Conservation (phyloP, 1,140 invertebrate genomes). For the Sarcophaga peregrina region DNA sequence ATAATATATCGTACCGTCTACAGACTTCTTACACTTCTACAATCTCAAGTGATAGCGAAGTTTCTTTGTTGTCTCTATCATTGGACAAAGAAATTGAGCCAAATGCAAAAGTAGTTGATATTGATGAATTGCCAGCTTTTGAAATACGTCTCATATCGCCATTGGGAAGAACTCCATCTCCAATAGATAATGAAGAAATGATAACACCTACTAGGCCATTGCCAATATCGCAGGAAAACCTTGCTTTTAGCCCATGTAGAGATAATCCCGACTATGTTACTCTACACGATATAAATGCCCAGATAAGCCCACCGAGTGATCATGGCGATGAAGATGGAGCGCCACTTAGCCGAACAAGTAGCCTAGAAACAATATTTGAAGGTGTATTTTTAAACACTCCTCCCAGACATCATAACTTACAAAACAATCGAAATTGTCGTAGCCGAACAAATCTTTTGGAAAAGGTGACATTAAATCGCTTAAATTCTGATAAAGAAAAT, state of each 20-base stretch:
- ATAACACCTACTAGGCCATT: constrained; percentile 45
- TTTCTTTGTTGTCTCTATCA: constrained; percentile 52
- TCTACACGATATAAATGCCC: constrained; percentile 61
- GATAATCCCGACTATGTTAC: constrained; percentile 60
- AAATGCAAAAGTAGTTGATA: constrained; percentile 41
- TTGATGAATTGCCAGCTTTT: constrained; percentile 60
- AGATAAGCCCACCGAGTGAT: constrained; percentile 61
- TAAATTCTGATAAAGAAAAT: constrained; percentile 40
- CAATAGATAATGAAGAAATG: constrained; percentile 52
- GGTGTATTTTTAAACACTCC: constrained; percentile 62
- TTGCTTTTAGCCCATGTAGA: constrained; percentile 30
- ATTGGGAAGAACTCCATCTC: constrained; percentile 59
- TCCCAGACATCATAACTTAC: constrained; percentile 42
- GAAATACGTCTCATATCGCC: constrained; percentile 60
- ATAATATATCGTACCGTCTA: constrained; percentile 49
- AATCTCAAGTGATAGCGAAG: constrained; percentile 57
- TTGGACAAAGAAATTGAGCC: constrained; percentile 54
- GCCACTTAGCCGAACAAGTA: constrained; percentile 49
- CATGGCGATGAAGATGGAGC: constrained; percentile 36
- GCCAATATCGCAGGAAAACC: constrained; percentile 37
- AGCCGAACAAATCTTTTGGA: constrained; percentile 56
- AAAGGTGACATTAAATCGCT: constrained; percentile 39
- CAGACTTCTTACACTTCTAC: constrained; percentile 53
- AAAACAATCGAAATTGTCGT: constrained; percentile 21
- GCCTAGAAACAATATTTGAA: constrained; percentile 62